These are phyloP conservation scores for Contarinia nasturtii DNA, from an alignment of 1,140 invertebrate genomes.

Conservation along the genomic window DNA sequence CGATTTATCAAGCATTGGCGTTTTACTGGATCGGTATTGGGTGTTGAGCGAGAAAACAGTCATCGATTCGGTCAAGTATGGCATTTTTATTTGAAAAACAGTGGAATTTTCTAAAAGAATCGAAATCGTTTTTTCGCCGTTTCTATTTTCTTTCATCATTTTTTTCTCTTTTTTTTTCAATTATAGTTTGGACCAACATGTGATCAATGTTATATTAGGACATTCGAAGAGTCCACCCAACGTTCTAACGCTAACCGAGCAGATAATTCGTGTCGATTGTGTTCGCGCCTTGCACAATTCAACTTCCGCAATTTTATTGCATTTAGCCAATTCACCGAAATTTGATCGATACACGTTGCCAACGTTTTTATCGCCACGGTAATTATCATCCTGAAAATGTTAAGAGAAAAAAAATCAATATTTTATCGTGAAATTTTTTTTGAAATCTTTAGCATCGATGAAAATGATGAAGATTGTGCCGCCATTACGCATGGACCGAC, in stretches of 20 bases:
- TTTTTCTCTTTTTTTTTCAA: slow-evolving; percentile 6
- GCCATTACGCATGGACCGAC: too few relatives aligned
- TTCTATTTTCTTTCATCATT: too few relatives aligned
- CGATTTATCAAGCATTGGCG: slow-evolving; percentile 38
- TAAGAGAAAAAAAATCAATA: background rate
- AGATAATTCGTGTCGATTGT: slow-evolving; percentile 33
- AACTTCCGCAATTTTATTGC: too few relatives aligned
- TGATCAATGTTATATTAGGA: slow-evolving; percentile 45
- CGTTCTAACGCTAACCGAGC: slow-evolving; percentile 43
- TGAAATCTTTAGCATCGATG: too few relatives aligned
- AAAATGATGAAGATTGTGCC: too few relatives aligned
- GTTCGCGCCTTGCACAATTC: too few relatives aligned
- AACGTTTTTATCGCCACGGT: too few relatives aligned
- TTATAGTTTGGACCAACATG: slow-evolving; percentile 33
- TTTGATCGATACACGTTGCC: too few relatives aligned
- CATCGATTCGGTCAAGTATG: slow-evolving; percentile 29
- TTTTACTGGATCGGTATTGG: slow-evolving; percentile 40
- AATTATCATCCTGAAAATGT: too few relatives aligned
- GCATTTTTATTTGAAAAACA: too few relatives aligned
- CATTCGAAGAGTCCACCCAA: slow-evolving; percentile 29
- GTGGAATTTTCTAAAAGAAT: too few relatives aligned
- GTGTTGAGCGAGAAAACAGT: slow-evolving; percentile 33
- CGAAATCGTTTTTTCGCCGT: too few relatives aligned
- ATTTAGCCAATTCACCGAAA: slow-evolving; percentile 21
- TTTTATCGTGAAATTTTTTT: background rate